Evolutionary conservation across 2,888 invertebrate species (phyloP).

Genomic region (Isoperla grammatica): DNA sequence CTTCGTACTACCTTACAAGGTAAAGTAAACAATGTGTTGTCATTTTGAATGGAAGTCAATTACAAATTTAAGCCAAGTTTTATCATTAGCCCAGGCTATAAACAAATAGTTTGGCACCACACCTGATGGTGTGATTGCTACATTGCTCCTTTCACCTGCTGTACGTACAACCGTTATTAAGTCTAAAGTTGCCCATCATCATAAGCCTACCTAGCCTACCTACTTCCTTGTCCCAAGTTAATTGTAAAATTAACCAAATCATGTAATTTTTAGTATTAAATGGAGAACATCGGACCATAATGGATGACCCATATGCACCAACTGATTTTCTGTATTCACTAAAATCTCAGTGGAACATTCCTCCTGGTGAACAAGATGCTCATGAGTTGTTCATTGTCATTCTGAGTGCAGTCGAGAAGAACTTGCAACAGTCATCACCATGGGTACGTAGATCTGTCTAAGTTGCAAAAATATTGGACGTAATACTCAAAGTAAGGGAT

Average conservation of each 20-base stretch:
- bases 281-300: constrained; percentile 62
- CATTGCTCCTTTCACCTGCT: too few species aligned
- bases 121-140: too few species aligned
- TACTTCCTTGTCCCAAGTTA: too few species aligned
- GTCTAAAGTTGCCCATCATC: too few species aligned
- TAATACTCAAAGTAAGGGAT: too few species aligned
- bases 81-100: too few species aligned
- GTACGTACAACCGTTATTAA: too few species aligned
- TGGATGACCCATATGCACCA: constrained; percentile 52
- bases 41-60: not conserved
- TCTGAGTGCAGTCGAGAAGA: constrained; percentile 85
- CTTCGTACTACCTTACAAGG: constrained; percentile 70
- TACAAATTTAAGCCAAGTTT: too few species aligned
- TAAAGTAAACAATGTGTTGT: constrained; percentile 39
- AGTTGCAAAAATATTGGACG: too few species aligned
- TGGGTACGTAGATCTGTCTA: constrained; percentile 35
- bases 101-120: too few species aligned
- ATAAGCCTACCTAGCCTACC: too few species aligned
- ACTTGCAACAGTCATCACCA: constrained; percentile 41
- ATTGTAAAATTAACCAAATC: too few species aligned
- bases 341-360: constrained; percentile 76
- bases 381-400: constrained; percentile 89
- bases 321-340: constrained; percentile 68
- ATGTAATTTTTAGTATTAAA: constrained; percentile 56
- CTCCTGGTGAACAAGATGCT: constrained; percentile 88